Evolutionary conservation across 2,113 vertebrate genomes (phyloP), one percentile per base, ranked within the genome.

Genomic region (Oostethus manadensis): DNA sequence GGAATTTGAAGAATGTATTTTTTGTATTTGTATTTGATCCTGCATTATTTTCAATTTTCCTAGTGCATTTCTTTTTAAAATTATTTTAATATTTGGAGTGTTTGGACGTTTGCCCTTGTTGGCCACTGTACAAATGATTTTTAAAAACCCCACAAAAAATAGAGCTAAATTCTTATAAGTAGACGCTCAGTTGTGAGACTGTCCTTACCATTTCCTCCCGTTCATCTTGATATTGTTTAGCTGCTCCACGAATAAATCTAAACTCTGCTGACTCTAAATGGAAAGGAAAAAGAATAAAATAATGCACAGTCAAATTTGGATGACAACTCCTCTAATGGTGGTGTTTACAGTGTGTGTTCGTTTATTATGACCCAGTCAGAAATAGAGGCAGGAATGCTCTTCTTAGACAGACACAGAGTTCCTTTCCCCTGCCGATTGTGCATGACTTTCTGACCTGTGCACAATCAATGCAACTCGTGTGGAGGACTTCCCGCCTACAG

Each of bases 281-380:
- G n/a, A n/a, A n/a, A n/a, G n/a, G n/a, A n/a, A n/a, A n/a, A n/a
- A n/a, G n/a, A n/a, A n/a, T n/a, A n/a, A n/a, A n/a, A n/a, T n/a
- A n/a, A n/a, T n/a, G n/a, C n/a, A n/a, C n/a, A n/a, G n/a, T n/a
- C n/a, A 58, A 29, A 22, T 1, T 7, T 20, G n/a, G 38, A 3
- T 2, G 21, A 29, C 1, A 22, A 51, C 33, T 29, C 40, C 26
- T 49, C 20, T 3, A 29, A 47, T 33, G 1, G 15, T 20, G 15
- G 13, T 35, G 54, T 51, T 70, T 61, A 64, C 43, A 46, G 23
- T 17, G 10, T 21, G 38, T n/a, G 42, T 21, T 9, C 23, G 51
- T 71, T 71, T 58, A 54, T 74, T 58, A 60, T 50, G 54, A 51
- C 54, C 44, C 38, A 47, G 44, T 51, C 23, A 14, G n/a, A 61